Base-by-base conservation (phyloP, 2,797 vertebrate genomes). In the Rhinichthys osculus region DNA sequence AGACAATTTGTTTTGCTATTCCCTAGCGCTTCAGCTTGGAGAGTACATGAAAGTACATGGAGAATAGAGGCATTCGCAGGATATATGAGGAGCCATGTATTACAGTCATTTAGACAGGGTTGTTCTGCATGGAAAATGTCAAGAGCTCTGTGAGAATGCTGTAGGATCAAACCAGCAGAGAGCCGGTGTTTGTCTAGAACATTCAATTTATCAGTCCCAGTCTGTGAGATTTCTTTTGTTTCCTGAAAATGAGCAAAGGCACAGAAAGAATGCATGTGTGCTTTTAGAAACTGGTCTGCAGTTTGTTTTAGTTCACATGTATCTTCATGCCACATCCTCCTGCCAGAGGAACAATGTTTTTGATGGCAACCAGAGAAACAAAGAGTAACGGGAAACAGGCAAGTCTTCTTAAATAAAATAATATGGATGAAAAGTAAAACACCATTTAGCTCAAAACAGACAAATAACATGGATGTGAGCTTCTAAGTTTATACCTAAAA, bases 61-160 rank as follows among this genome's bases (percentile, higher is more conserved):
- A 50, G 27, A 40, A 66, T 16, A 70, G 64, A 44, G 66, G 57
- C 71, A 82, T 81, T 81, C 57, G 42, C 30, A 79, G 59, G 74
- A 85, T 85, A 78, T 80, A 82, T 81, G 74, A 80, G 82, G 57
- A 54, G 76, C 50, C 17, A 44, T 87, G 85, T 80, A 62, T 85
- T 87, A 87, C n/a, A n/a, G 64, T 71, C 73, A 13, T 64, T 76
- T 70, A 78, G 62, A 17, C 27, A n/a, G 40, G 70, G 9, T 27
- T 83, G 50, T 74, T 72, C 38, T 71, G 47, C 35, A 76, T 71
- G 86, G 69, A 85, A 76, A 85, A 80, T 17, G 59, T 87, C 27
- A 82, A 85, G 78, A 23, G 21, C 64, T 76, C 21, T 17, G 38
- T 35, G 71, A 77, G 54, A 70, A 57, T 27, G 42, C 77, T 59